Evolutionary conservation across 2,113 vertebrate species (phyloP), one percentile per base, ranked within the genome.

Genomic region (Myocastor coypus): DNA sequence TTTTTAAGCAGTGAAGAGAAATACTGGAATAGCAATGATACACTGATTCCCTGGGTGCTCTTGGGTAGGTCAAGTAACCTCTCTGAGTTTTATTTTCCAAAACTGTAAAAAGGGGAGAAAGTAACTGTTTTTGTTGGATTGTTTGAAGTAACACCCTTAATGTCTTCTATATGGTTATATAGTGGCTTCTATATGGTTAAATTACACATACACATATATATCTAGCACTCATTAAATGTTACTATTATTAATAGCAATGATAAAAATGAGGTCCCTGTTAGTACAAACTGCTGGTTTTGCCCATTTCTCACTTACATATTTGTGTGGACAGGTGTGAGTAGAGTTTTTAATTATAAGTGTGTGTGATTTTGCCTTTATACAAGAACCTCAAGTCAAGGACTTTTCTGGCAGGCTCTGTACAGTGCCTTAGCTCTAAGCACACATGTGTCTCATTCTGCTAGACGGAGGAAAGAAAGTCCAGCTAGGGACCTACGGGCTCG

Each of bases 11-110:
- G 22, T n/a, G 28, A 92, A 52, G 63, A 57, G 34, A 42, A 55
- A 59, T 75, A 68, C 32, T 22, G 50, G 26, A 26, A 55, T 6
- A 77, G 66, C 6, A 24, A 71, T 6, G 78, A 55, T 9, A 2
- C n/a, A 52, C 26, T 32, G n/a, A 40, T 91, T 96, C n/a, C 28
- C 57, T 91, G 59, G 42, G 17, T 84, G 30, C 87, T 80, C 52
- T 42, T 40, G 75, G 52, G 59, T 19, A 71, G 80, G 30, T 0
- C 46, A 52, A 86, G 24, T 34, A 73, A 90, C 13, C 22, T 80
- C 63, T 52, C 11, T n/a, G 73, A 93, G 69, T 17, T 89, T 94
- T 87, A 40, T 32, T 94, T 96, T 96, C 63, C 34, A 75, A 34
- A 71, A 88, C 28, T 87, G 17, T 34, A 46, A 55, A 88, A 64